Conservation (phyloP, 2,797 vertebrate species). For the Leptatherina wallacei region DNA sequence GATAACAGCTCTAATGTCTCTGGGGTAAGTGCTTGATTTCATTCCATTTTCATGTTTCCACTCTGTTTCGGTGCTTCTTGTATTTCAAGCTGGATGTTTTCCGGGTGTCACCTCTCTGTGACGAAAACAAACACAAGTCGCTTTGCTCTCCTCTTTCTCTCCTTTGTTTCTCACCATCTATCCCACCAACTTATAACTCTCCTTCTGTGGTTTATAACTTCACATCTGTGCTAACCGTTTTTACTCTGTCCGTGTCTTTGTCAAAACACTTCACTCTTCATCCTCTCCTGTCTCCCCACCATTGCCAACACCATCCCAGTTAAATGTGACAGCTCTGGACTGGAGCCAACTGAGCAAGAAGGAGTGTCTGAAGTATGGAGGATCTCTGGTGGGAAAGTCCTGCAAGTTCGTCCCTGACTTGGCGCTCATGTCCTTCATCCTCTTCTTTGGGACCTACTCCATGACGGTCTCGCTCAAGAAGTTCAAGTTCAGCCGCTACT, state of each 20-base stretch:
- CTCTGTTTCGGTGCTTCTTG: constrained; percentile 15
- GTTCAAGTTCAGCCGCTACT: constrained; percentile 97
- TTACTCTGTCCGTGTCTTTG: constrained; percentile 19
- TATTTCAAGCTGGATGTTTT: constrained; percentile 4
- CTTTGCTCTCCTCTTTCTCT: constrained; percentile 40
- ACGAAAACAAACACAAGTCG: constrained; percentile 7
- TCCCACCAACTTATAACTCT: constrained; percentile 26
- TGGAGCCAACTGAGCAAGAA: constrained; percentile 97
- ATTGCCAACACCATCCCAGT: constrained; percentile 74
- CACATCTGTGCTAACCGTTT: constrained; percentile 5
- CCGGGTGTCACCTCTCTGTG: constrained; percentile 9
- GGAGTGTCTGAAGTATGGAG: constrained; percentile 93
- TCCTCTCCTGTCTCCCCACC: constrained; percentile 49
- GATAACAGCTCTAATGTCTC: constrained; percentile 91
- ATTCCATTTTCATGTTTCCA: constrained; percentile 24
- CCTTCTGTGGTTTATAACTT: constrained; percentile 28
- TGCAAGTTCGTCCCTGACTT: constrained; percentile 93
- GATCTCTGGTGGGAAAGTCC: constrained; percentile 90
- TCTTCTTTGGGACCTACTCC: constrained; percentile 98
- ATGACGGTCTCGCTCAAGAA: constrained; percentile 96
- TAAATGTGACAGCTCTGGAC: constrained; percentile 96
- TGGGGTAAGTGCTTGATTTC: constrained; percentile 87
- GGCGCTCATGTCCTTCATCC: constrained; percentile 98
- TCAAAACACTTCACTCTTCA: constrained; percentile 44
- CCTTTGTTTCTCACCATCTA: constrained; percentile 41